Conservation (phyloP, 2,888 invertebrate genomes). For the Diogma glabrata region DNA sequence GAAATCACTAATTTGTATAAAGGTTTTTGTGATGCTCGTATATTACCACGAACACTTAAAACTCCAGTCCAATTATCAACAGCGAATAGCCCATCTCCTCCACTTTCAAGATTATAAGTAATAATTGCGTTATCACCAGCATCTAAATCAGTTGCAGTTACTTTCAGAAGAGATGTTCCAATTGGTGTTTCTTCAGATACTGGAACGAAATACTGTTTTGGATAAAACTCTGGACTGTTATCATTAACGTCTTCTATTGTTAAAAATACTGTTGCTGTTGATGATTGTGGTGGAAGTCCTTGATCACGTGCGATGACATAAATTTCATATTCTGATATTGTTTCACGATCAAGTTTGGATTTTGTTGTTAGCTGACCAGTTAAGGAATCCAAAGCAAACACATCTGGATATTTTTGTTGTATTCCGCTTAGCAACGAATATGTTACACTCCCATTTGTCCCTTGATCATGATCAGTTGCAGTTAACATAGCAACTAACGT, state of each 20-base stretch:
- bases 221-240: constrained; percentile 86
- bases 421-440: constrained; percentile 69
- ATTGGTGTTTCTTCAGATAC: constrained; percentile 55
- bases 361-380: constrained; percentile 76
- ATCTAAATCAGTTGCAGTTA: constrained; percentile 76
- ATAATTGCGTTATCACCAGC: constrained; percentile 78
- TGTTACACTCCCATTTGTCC: constrained; percentile 83
- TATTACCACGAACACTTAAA: constrained; percentile 53
- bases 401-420: constrained; percentile 68
- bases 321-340: constrained; percentile 64
- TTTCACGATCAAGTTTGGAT: constrained; percentile 70
- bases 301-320: constrained; percentile 82
- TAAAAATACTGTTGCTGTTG: constrained; percentile 75
- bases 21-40: constrained; percentile 52
- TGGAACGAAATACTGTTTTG: constrained; percentile 69
- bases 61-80: constrained; percentile 69
- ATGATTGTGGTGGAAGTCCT: constrained; percentile 80
- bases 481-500: constrained; percentile 73
- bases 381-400: constrained; percentile 69
- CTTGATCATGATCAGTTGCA: constrained; percentile 85
- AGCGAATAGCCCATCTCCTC: constrained; percentile 67
- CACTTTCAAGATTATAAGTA: constrained; percentile 65
- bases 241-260: constrained; percentile 82
- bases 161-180: constrained; percentile 55
- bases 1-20: constrained; percentile 64